These are phyloP conservation scores for Nilaparvata lugens DNA, from an alignment of 1,140 invertebrate genomes.

Conservation along the genomic window DNA sequence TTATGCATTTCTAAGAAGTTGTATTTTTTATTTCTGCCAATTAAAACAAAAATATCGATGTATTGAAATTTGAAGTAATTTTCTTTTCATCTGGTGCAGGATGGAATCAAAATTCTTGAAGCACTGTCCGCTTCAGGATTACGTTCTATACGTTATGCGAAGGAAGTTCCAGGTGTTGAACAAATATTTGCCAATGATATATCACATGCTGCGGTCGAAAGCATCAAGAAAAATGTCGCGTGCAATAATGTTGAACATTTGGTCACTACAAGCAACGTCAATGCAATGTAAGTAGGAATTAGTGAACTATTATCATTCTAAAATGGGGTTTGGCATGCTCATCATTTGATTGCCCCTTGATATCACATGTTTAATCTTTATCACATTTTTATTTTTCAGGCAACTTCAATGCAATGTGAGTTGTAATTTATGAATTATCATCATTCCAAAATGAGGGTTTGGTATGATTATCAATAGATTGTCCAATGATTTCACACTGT, in stretches of 20 bases:
- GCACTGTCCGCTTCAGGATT: constrained; percentile 92
- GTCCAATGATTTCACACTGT: constrained; percentile 16
- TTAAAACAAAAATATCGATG: no score
- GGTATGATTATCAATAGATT: not conserved
- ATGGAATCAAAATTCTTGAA: constrained; percentile 73
- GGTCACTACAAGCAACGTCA: constrained; percentile 60
- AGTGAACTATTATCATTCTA: no score
- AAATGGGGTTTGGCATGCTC: no score
- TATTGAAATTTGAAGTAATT: no score
- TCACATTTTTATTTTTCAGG: no score
- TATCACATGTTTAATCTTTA: no score
- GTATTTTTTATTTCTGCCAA: no score
- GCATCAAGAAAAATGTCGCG: constrained; percentile 73
- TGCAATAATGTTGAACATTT: constrained; percentile 69
- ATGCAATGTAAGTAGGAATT: constrained; percentile 61
- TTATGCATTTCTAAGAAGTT: no score
- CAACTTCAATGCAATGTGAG: no score
- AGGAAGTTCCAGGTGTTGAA: constrained; percentile 76
- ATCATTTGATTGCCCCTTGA: no score
- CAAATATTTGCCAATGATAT: constrained; percentile 92
- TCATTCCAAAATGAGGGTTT: no score
- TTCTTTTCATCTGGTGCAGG: constrained; percentile 35
- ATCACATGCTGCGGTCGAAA: constrained; percentile 74
- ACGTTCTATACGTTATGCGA: constrained; percentile 90
- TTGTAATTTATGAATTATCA: no score